Evolutionary conservation across 2,113 vertebrate species (phyloP).

Genomic region (Grus americana): DNA sequence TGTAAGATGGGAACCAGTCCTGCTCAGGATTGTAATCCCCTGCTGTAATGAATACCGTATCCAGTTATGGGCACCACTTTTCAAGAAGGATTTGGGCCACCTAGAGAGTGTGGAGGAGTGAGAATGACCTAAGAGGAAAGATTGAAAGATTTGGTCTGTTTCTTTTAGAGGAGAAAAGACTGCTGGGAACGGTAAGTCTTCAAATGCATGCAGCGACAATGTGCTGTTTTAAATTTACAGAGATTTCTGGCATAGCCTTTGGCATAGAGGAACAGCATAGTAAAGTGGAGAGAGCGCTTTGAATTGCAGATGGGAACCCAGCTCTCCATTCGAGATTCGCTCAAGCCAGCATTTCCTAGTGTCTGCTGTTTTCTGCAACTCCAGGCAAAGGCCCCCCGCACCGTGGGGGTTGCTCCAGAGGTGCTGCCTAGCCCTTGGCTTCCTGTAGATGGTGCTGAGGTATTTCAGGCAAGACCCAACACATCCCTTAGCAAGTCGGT

Average conservation of each 20-base stretch:
- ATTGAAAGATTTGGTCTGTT: background rate
- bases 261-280: background rate
- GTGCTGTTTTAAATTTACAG: background rate
- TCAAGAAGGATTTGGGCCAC: background rate
- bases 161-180: background rate
- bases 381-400: background rate
- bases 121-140: conserved; percentile 13
- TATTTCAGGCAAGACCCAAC: conserved; percentile 39
- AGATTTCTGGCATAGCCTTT: background rate
- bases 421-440: background rate
- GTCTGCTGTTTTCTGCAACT: background rate
- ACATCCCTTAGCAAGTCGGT: background rate
- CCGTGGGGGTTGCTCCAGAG: background rate
- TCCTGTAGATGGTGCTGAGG: conserved; percentile 68
- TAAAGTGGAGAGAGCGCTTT: background rate
- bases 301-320: conserved; percentile 17
- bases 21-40: background rate
- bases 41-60: background rate
- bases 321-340: background rate
- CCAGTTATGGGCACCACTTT: background rate
- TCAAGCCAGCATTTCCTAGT: background rate
- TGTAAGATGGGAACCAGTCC: background rate
- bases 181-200: background rate
- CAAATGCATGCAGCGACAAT: background rate
- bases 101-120: conserved; percentile 8